phyloP scores from a whole-genome alignment of 2,797 vertebrate species.

The Netta rufina region DNA sequence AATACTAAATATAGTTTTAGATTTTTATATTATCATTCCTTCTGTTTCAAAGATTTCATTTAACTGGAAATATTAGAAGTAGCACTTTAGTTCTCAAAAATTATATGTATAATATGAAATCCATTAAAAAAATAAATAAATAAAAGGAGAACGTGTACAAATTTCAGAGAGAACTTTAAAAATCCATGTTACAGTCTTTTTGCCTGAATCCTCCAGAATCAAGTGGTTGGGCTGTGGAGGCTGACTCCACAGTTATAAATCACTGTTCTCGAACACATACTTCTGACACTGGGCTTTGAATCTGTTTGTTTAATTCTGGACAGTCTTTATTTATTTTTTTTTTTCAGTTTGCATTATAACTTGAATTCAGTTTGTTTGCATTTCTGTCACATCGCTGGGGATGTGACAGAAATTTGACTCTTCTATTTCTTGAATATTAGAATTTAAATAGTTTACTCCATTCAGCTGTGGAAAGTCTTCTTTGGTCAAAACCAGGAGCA shows the following conservation, averaged over 20 bases:
- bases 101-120: neutral
- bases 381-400: neutral
- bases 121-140: neutral
- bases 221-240: neutral
- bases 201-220: neutral
- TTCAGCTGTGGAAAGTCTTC: neutral
- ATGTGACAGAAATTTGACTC: neutral
- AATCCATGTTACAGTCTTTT: neutral
- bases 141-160: neutral
- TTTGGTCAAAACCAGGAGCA: neutral
- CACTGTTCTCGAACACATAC: neutral
- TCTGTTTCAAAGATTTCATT: slow-evolving; percentile 34
- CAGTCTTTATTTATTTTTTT: neutral
- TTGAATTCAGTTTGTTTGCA: neutral
- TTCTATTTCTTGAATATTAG: neutral
- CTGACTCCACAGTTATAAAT: neutral
- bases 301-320: neutral
- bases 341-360: neutral
- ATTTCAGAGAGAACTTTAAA: neutral
- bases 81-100: slow-evolving; percentile 38
- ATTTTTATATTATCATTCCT: slow-evolving; percentile 29
- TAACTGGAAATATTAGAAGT: slow-evolving; percentile 29
- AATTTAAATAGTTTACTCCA: neutral
- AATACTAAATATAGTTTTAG: slow-evolving; percentile 42
- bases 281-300: neutral